phyloP scores from a whole-genome alignment of 2,888 invertebrate species.

The Ophion ventricosus region DNA sequence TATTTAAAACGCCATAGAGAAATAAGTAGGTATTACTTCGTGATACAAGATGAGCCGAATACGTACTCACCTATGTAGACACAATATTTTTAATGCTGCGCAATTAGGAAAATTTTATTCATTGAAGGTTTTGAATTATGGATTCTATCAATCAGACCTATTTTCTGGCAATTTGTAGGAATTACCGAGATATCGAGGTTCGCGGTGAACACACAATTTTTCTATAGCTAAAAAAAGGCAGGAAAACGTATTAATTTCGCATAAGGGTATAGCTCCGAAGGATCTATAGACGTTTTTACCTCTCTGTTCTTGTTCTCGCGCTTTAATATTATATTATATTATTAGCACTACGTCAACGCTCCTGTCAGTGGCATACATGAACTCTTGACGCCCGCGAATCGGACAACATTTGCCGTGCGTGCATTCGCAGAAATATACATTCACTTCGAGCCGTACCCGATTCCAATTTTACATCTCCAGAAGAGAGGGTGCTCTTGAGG shows the following conservation, averaged over 20 bases:
- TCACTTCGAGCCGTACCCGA: constrained; percentile 9
- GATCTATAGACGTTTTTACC: constrained; percentile 25
- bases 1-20: too few species aligned
- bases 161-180: neutral
- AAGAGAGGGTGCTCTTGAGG: neutral
- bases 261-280: neutral
- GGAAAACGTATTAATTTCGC: constrained; percentile 20
- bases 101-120: too few species aligned
- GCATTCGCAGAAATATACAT: neutral
- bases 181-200: neutral
- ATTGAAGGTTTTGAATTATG: too few species aligned
- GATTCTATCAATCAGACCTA: neutral
- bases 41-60: too few species aligned
- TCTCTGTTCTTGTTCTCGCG: constrained; percentile 36
- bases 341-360: constrained; percentile 78
- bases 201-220: neutral
- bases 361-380: constrained; percentile 75
- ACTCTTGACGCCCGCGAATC: constrained; percentile 63
- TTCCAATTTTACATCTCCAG: constrained; percentile 33
- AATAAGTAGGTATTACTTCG: too few species aligned
- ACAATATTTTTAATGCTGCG: too few species aligned
- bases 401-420: constrained; percentile 14
- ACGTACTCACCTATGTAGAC: too few species aligned
- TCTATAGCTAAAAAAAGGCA: neutral
- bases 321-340: constrained; percentile 73